Conservation (phyloP, 1,140 invertebrate genomes). For the Pararge aegeria region DNA sequence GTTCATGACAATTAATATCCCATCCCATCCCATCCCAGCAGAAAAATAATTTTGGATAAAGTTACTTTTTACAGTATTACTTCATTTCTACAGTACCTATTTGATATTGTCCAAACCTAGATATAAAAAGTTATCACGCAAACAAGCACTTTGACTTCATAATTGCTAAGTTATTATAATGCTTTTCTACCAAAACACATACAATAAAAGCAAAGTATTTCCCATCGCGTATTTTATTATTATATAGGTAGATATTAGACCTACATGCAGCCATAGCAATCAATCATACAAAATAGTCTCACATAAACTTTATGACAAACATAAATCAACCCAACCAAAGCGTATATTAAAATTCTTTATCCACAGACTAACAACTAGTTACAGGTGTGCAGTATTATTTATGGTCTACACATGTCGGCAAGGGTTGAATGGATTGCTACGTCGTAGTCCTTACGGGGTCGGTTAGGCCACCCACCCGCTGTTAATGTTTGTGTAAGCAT, state of each 20-base stretch:
- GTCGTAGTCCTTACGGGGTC: slow-evolving; percentile 38
- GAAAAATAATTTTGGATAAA: no score
- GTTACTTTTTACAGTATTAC: no score
- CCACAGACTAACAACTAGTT: slow-evolving; percentile 57
- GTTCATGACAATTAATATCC: no score
- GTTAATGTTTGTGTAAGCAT: slow-evolving; percentile 38
- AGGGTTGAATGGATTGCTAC: slow-evolving; percentile 63
- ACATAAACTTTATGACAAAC: slow-evolving; percentile 5
- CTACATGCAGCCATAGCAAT: not conserved
- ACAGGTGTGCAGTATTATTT: slow-evolving; percentile 68
- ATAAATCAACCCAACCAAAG: slow-evolving; percentile 50
- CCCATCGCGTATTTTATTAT: not conserved
- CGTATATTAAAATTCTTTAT: slow-evolving; percentile 68
- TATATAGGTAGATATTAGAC: not conserved
- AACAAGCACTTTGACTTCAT: no score
- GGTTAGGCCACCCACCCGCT: slow-evolving; percentile 41
- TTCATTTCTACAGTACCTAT: no score
- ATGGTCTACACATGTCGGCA: slow-evolving; percentile 49
- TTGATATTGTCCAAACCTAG: no score
- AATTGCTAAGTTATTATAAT: no score
- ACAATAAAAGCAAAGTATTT: no score
- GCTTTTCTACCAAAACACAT: no score
- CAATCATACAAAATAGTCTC: not conserved
- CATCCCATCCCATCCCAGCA: no score
- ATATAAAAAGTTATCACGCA: no score